These are phyloP conservation scores for Daubentonia madagascariensis DNA, from an alignment of 2,113 vertebrate species.

Conservation along the genomic window DNA sequence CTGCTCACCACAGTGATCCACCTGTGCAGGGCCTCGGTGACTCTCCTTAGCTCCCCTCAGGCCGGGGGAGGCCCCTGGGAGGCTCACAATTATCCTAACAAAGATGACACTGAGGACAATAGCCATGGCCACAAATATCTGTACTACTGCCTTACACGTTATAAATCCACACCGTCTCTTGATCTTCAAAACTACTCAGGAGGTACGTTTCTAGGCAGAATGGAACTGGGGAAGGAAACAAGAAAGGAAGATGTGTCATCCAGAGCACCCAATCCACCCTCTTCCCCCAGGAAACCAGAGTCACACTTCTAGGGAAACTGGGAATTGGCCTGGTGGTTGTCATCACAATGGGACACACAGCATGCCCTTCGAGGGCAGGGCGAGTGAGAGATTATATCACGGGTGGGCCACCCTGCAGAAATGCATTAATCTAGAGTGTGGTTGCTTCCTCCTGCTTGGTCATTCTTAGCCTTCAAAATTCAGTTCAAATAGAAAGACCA, in stretches of 20 bases:
- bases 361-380: not conserved
- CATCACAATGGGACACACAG: not conserved
- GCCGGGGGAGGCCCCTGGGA: not conserved
- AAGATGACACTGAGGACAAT: not conserved
- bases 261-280: not conserved
- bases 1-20: not conserved
- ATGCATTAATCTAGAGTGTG: not conserved
- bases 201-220: not conserved
- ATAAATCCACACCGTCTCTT: not conserved
- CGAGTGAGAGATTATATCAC: not conserved
- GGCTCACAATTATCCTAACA: not conserved
- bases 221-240: not conserved
- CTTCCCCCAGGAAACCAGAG: not conserved
- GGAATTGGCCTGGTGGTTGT: not conserved
- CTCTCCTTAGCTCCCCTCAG: not conserved
- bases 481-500: not conserved
- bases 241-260: not conserved
- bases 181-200: not conserved
- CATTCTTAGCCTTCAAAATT: not conserved
- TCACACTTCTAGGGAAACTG: not conserved
- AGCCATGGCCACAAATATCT: not conserved
- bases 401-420: not conserved
- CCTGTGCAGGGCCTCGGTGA: fast-evolving
- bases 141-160: not conserved
- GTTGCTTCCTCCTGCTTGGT: not conserved